phyloP scores from a whole-genome alignment of 2,888 invertebrate species.

The Trachelus stipa region DNA sequence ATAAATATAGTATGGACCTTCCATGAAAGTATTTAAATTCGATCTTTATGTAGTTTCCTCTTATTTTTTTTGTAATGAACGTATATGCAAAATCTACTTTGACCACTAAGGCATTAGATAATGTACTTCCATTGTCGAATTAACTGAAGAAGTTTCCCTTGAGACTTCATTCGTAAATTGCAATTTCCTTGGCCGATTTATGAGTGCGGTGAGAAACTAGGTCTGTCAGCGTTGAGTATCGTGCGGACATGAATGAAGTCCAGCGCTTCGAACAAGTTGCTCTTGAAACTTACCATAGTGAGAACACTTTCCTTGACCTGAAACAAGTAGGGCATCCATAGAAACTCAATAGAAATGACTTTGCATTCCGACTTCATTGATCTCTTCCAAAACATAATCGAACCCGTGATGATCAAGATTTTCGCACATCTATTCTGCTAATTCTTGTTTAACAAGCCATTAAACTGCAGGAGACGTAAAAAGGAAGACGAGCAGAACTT shows the following conservation, averaged over 20 bases:
- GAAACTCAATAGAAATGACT: not conserved
- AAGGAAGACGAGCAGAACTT: not conserved
- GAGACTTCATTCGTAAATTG: slow-evolving; percentile 1
- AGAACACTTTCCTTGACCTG: not conserved
- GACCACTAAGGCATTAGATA: not conserved
- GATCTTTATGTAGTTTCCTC: not conserved
- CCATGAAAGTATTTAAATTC: not conserved
- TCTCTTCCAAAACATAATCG: not conserved
- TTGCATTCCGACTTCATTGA: not conserved
- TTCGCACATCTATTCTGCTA: not conserved
- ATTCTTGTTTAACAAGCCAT: not conserved
- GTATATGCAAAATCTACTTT: not conserved
- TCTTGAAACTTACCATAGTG: not conserved
- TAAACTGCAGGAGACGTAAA: not conserved
- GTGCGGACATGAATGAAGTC: not conserved
- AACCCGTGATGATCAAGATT: not conserved
- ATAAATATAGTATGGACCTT: not conserved
- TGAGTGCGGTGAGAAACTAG: not conserved
- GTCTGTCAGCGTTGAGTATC: not conserved
- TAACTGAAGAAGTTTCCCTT: not conserved
- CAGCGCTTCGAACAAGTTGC: not conserved
- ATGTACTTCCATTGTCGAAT: not conserved
- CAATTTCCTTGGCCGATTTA: slow-evolving; percentile 23
- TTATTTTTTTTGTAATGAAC: not conserved
- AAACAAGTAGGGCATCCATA: not conserved